Evolutionary conservation across 2,888 invertebrate genomes (phyloP), one percentile per base, ranked within the genome.

Genomic region (Dermolepida albohirtum): DNA sequence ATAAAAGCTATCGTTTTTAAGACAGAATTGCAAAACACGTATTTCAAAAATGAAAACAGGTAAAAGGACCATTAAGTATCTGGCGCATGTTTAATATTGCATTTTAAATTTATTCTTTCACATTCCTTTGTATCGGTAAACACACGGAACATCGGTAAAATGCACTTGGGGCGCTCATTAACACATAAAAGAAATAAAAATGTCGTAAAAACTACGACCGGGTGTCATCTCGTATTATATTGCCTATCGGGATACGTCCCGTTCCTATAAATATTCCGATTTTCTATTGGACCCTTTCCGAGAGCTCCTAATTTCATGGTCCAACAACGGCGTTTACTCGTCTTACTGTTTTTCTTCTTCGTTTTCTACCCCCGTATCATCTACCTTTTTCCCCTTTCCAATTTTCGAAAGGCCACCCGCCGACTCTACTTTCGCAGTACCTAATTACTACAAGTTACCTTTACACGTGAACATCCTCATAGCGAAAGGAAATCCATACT

Each of bases 251-350:
- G 66, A 70, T 68, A 34, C 47, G 69, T 66, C 74, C 71, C 73
- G 71, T 70, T 66, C 16, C 74, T 69, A 77, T 78, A 78, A 77
- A 77, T 78, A 78, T 76, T 76, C 77, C 73, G 75, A 78, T 77
- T 77, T 79, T 78, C 77, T 76, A 78, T 80, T 74, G 78, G 77
- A 70, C 77, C 77, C 77, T 70, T 77, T 75, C 76, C 55, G 55
- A 75, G 77, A 76, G 76, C 74, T 77, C 79, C 78, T 80, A 82
- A 81, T 82, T 82, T 81, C 81, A 81, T 80, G 81, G 79, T 81
- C 78, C 77, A 76, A 79, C 79, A 79, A 78, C 78, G 78, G 76
- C 77, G 75, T 75, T 55, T 68, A 57, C 70, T 69, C 70, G 74
- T 75, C 75, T 77, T 75, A 70, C 73, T 76, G 77, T 79, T 77